Evolutionary conservation across 2,113 vertebrate genomes (phyloP).

Genomic region (Rhagologus leucostigma): DNA sequence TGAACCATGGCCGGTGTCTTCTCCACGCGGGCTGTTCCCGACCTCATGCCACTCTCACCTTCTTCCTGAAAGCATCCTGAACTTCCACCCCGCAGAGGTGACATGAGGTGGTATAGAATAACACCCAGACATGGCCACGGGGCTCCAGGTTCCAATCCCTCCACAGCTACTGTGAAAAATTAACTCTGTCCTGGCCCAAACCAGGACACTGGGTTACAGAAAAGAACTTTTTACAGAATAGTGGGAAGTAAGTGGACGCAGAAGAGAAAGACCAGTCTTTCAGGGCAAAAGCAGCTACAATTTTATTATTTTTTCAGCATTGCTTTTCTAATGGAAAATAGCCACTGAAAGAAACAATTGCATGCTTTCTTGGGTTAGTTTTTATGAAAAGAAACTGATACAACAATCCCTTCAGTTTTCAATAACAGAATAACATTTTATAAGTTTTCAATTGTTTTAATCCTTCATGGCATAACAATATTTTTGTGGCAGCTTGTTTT

Average conservation of each 20-base stretch:
- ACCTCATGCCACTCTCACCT: not conserved
- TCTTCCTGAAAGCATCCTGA: not conserved
- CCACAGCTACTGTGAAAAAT: not conserved
- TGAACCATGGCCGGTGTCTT: not conserved
- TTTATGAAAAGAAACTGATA: not conserved
- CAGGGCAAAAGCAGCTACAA: not conserved
- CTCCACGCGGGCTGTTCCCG: no score
- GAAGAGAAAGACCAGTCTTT: not conserved
- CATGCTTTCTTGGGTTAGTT: not conserved
- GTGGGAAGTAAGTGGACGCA: not conserved
- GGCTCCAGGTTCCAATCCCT: not conserved
- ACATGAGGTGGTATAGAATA: not conserved
- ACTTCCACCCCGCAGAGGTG: not conserved
- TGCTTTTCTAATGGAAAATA: not conserved
- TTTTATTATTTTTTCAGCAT: not conserved
- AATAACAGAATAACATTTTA: not conserved
- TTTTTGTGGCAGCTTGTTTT: not conserved
- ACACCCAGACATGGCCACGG: no score
- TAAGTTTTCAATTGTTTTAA: not conserved
- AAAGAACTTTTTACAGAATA: not conserved
- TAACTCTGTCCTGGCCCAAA: not conserved
- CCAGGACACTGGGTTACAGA: not conserved
- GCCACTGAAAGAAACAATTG: not conserved
- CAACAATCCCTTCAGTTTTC: not conserved
- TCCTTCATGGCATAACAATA: not conserved